Evolutionary conservation across 2,113 vertebrate genomes (phyloP).

Genomic region (Riparia riparia): DNA sequence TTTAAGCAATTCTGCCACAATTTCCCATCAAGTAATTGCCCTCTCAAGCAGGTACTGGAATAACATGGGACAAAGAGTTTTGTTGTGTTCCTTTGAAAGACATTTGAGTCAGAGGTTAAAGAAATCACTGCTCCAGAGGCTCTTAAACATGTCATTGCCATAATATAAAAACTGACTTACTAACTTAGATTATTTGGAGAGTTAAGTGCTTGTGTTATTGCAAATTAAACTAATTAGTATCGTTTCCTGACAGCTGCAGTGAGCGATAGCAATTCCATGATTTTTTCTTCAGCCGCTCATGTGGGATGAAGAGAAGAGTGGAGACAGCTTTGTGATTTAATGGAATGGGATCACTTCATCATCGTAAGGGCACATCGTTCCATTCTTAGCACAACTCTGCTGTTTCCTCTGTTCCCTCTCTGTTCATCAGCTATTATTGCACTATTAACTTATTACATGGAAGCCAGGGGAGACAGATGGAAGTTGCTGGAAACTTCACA

Average conservation of each 20-base stretch:
- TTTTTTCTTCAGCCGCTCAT: slow-evolving; percentile 72
- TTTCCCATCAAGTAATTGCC: slow-evolving; percentile 49
- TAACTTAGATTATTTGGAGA: slow-evolving; percentile 83
- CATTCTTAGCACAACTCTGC: slow-evolving; percentile 32
- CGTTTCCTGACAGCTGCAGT: slow-evolving; percentile 84
- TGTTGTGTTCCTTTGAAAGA: slow-evolving; percentile 51
- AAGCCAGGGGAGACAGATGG: slow-evolving; percentile 28
- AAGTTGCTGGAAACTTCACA: slow-evolving; percentile 56
- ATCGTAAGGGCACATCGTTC: slow-evolving; percentile 66
- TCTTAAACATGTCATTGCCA: slow-evolving; percentile 74
- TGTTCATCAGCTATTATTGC: slow-evolving; percentile 54
- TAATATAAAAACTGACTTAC: slow-evolving; percentile 79
- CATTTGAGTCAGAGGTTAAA: slow-evolving; percentile 77
- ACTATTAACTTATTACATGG: slow-evolving; percentile 61
- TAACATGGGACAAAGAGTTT: slow-evolving; percentile 23
- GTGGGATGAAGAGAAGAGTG: slow-evolving; percentile 62
- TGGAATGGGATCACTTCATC: slow-evolving; percentile 75
- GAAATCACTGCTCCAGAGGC: slow-evolving; percentile 71
- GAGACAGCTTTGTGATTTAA: slow-evolving; percentile 77
- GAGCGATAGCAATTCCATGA: slow-evolving; percentile 76
- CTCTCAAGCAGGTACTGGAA: slow-evolving; percentile 50
- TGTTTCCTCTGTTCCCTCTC: slow-evolving; percentile 13
- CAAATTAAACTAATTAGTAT: slow-evolving; percentile 86
- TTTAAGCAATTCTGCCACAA: neutral
- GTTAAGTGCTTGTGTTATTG: slow-evolving; percentile 85